A percentile compares a stretch with the other conserved stretches of the same genome.
Evolutionary conservation across 2,113 vertebrate species (phyloP).

Genomic region (Vireo altiloquus): DNA sequence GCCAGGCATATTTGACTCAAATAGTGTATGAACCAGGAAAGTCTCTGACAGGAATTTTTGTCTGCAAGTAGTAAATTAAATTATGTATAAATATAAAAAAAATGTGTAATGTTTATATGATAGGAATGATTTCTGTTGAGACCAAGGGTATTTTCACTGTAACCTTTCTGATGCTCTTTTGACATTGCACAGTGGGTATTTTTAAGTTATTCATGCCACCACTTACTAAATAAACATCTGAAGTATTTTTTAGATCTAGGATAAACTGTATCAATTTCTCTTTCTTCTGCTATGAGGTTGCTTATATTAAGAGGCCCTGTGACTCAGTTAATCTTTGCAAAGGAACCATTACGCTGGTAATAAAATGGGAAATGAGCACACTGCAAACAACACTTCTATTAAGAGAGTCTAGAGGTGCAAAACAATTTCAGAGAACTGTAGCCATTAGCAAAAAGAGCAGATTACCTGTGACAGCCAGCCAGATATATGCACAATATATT

Average conservation of each 20-base stretch:
- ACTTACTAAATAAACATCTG: neutral
- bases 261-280: slow-evolving; percentile 12
- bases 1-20: neutral
- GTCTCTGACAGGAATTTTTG: slow-evolving; percentile 7
- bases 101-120: neutral
- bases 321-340: slow-evolving; percentile 46
- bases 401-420: neutral
- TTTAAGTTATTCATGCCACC: neutral
- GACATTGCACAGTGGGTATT: neutral
- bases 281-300: slow-evolving; percentile 1
- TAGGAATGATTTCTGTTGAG: neutral
- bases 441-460: slow-evolving; percentile 45
- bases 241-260: neutral
- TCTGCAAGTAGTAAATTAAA: slow-evolving; percentile 47
- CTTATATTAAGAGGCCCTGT: neutral
- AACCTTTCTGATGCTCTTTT: neutral
- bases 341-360: neutral
- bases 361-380: slow-evolving; percentile 42
- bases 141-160: neutral
- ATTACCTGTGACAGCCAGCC: slow-evolving; percentile 31
- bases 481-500: neutral
- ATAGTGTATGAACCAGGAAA: neutral
- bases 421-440: slow-evolving; percentile 22
- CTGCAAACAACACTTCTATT: neutral
- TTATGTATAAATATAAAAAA: slow-evolving; percentile 17